phyloP scores from a whole-genome alignment of 53 echinoderm and acorn worm species.

The Actinopyga echinites region DNA sequence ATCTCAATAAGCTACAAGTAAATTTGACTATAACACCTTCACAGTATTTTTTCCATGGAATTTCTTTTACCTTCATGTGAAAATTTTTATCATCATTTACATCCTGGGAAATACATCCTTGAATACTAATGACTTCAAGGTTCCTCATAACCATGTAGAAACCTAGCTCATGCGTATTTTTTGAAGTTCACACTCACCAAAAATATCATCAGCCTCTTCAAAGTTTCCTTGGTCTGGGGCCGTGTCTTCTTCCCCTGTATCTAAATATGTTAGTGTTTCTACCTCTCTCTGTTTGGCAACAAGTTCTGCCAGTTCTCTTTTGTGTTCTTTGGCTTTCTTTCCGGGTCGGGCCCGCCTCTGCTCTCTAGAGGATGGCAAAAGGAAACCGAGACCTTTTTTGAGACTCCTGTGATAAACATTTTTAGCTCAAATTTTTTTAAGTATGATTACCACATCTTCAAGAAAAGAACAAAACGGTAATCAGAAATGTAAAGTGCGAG shows the following conservation, averaged over 20 bases:
- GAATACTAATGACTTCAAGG: too few species aligned
- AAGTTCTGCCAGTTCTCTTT: constrained; percentile 76
- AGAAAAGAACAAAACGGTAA: too few species aligned
- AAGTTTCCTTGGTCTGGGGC: constrained; percentile 72
- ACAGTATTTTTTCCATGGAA: too few species aligned
- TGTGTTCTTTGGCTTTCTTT: constrained; percentile 85
- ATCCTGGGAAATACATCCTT: not conserved
- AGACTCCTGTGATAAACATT: too few species aligned
- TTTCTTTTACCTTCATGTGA: not conserved
- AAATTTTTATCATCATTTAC: not conserved
- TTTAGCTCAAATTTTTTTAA: too few species aligned
- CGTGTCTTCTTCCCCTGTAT: constrained; percentile 74
- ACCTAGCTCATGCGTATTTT: not conserved
- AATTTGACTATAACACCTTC: too few species aligned
- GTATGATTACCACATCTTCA: too few species aligned
- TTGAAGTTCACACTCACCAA: constrained; percentile 67
- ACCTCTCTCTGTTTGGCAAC: constrained; percentile 74
- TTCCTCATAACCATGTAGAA: not conserved
- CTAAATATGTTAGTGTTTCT: constrained; percentile 72
- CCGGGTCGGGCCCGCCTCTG: constrained; percentile 62
- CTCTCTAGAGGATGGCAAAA: constrained; percentile 21
- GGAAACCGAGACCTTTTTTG: too few species aligned
- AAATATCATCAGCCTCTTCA: constrained; percentile 84
- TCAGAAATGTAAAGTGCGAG: too few species aligned
- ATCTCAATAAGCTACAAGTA: too few species aligned